phyloP scores from a whole-genome alignment of 2,888 invertebrate genomes.

The Eremobia ochroleuca region DNA sequence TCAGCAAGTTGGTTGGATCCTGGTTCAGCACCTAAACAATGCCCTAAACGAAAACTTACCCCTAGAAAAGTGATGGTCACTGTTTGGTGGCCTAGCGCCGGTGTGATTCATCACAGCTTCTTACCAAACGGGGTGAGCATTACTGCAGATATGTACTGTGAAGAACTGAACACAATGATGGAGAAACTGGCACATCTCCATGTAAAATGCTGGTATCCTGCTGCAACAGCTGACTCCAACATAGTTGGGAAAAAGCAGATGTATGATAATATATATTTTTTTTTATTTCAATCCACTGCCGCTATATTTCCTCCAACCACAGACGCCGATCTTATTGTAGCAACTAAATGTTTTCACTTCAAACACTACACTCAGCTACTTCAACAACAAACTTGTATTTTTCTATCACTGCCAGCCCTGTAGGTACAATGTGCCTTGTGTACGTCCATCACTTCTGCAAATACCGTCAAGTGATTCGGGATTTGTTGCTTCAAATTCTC shows the following conservation, averaged over 20 bases:
- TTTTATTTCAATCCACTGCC: background rate
- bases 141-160: no score
- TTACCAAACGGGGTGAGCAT: no score
- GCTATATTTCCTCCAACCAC: background rate
- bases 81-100: no score
- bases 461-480: conserved; percentile 73
- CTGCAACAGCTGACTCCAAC: background rate
- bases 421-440: conserved; percentile 62
- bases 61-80: no score
- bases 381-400: conserved; percentile 23
- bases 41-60: no score
- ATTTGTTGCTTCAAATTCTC: conserved; percentile 69
- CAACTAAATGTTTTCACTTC: conserved; percentile 13
- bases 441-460: conserved; percentile 71
- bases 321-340: background rate
- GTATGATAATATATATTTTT: background rate
- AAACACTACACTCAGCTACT: background rate
- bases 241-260: background rate
- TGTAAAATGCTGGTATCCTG: background rate
- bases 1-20: no score
- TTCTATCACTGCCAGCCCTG: conserved; percentile 52
- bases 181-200: no score
- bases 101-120: no score
- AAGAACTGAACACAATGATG: no score
- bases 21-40: no score